Percentiles rank a stretch among this genome's conserved stretches.
Evolutionary conservation across 2,888 invertebrate species (phyloP).

Genomic region (Rotaria socialis): DNA sequence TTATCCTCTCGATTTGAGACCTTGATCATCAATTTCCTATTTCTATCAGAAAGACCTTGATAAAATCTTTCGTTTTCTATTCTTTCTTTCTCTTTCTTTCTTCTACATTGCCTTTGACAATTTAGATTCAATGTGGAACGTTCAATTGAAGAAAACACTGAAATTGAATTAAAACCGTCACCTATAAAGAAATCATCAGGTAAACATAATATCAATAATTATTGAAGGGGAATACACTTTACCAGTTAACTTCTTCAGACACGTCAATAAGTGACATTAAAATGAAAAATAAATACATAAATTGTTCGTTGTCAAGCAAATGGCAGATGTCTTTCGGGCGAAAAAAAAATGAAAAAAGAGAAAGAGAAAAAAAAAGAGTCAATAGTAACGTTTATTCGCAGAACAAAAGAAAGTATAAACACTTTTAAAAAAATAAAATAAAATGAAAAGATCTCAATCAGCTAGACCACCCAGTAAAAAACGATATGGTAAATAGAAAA

Average conservation of each 20-base stretch:
- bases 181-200: neutral
- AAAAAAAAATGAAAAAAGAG: neutral
- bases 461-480: neutral
- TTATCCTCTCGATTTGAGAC: too few relatives aligned
- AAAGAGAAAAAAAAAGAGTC: neutral
- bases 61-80: too few relatives aligned
- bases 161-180: neutral
- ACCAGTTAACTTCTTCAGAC: neutral
- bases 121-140: neutral
- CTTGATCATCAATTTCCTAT: too few relatives aligned
- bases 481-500: neutral
- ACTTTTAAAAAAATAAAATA: neutral
- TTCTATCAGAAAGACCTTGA: too few relatives aligned
- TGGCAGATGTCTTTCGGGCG: neutral
- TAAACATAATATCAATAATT: neutral
- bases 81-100: too few relatives aligned
- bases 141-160: neutral
- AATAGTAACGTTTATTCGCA: neutral
- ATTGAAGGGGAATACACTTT: too few relatives aligned
- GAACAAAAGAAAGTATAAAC: neutral
- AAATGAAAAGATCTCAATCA: conserved; percentile 21
- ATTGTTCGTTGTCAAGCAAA: neutral
- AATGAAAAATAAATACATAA: neutral
- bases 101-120: neutral
- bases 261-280: neutral